Conservation (phyloP, 2,113 vertebrate genomes). For the Mesembrinibis cayennensis region DNA sequence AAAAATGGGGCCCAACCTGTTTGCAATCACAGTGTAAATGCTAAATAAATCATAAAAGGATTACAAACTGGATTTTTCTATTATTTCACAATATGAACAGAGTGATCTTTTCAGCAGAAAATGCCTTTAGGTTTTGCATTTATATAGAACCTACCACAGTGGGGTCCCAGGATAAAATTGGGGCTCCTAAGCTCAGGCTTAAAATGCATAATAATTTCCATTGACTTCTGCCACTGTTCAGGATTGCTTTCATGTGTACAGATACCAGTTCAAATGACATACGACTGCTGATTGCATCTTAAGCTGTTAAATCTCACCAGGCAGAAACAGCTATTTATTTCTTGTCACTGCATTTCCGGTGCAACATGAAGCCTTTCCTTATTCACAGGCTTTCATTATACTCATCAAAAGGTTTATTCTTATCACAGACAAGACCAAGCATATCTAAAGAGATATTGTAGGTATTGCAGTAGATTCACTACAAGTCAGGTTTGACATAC, state of each 20-base stretch:
- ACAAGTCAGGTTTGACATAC: not conserved
- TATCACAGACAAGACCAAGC: not conserved
- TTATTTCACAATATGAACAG: not conserved
- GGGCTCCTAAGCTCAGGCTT: not conserved
- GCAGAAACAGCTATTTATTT: not conserved
- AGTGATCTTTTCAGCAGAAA: not conserved
- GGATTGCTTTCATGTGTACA: not conserved
- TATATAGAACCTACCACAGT: not conserved
- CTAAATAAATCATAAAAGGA: not conserved
- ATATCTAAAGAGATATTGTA: not conserved
- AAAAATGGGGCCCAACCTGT: not conserved
- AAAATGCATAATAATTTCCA: not conserved
- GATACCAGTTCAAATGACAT: not conserved
- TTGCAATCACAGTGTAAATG: not conserved
- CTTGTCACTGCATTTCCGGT: not conserved
- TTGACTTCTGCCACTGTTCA: not conserved
- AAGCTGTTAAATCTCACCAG: not conserved
- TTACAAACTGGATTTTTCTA: not conserved
- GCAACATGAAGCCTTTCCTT: not conserved
- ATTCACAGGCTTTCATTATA: not conserved
- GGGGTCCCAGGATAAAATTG: fast-evolving
- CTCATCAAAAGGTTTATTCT: conserved; percentile 14
- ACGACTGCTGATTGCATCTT: not conserved
- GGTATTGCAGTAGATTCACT: not conserved
- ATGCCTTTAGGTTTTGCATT: not conserved